Conservation (phyloP, 2,888 invertebrate species). For the Cheilosia impressa region DNA sequence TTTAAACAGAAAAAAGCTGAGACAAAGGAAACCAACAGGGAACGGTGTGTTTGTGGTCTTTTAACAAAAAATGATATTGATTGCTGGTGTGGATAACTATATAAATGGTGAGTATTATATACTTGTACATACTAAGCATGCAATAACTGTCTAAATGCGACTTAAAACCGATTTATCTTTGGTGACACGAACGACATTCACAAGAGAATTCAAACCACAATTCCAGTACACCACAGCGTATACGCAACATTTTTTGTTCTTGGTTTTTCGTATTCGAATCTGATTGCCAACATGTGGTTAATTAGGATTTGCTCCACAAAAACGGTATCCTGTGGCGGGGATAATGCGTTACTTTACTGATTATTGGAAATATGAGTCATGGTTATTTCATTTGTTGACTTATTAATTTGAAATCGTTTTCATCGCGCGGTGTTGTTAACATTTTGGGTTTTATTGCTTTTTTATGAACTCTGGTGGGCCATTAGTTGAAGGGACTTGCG, state of each 20-base stretch:
- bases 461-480: conserved; percentile 5
- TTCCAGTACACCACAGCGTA: conserved; percentile 51
- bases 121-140: conserved; percentile 28
- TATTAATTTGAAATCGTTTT: conserved; percentile 54
- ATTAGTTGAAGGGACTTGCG: conserved; percentile 34
- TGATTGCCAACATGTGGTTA: conserved; percentile 56
- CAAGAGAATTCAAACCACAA: background rate
- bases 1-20: conserved; percentile 22
- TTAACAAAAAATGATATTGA: conserved; percentile 83
- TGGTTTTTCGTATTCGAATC: background rate
- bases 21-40: conserved; percentile 61
- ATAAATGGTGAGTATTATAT: conserved; percentile 81
- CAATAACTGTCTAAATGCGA: conserved; percentile 23
- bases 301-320: conserved; percentile 12
- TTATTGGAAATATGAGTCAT: conserved; percentile 64
- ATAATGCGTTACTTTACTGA: conserved; percentile 27
- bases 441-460: background rate
- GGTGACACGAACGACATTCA: conserved; percentile 20
- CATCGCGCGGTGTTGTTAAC: conserved; percentile 3
- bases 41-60: conserved; percentile 70
- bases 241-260: conserved; percentile 58
- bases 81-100: conserved; percentile 83
- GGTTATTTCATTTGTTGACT: conserved; percentile 60
- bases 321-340: conserved; percentile 3
- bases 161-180: conserved; percentile 11